Evolutionary conservation across 2,113 vertebrate genomes (phyloP).

Genomic region (Notothenia coriiceps): DNA sequence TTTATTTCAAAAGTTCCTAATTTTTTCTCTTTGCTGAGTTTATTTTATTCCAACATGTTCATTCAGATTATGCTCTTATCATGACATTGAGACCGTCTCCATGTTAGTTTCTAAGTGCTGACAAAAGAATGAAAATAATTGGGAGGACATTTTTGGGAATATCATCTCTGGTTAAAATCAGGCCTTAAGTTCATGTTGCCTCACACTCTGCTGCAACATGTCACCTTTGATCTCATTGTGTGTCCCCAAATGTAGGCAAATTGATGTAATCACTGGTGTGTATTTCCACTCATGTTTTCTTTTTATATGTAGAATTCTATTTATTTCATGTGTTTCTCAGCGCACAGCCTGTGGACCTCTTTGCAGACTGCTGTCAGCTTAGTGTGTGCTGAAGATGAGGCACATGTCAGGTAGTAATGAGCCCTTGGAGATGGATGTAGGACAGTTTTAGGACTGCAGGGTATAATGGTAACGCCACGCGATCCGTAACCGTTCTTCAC

Average conservation of each 20-base stretch:
- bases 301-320: conserved; percentile 52
- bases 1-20: conserved; percentile 12
- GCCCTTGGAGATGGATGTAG: conserved; percentile 91
- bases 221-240: conserved; percentile 55
- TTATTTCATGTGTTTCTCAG: conserved; percentile 58
- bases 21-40: neutral
- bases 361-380: conserved; percentile 63
- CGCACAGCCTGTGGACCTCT: conserved; percentile 38
- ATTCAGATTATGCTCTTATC: conserved; percentile 16
- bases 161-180: conserved; percentile 60
- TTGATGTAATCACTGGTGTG: conserved; percentile 58
- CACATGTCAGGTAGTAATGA: conserved; percentile 78
- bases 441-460: conserved; percentile 91
- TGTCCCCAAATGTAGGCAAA: conserved; percentile 52
- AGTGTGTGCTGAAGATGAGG: conserved; percentile 70
- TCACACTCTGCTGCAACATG: conserved; percentile 25
- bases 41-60: neutral
- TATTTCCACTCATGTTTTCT: conserved; percentile 32
- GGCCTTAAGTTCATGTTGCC: conserved; percentile 53
- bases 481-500: conserved; percentile 96
- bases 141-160: conserved; percentile 28
- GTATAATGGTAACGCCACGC: conserved; percentile 96
- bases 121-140: conserved; percentile 58
- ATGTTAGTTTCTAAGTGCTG: conserved; percentile 9
- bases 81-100: neutral